Percentiles rank a stretch among this genome's conserved stretches.
These are phyloP conservation scores for Cotesia glomerata DNA, from an alignment of 1,140 invertebrate species.

Conservation along the genomic window DNA sequence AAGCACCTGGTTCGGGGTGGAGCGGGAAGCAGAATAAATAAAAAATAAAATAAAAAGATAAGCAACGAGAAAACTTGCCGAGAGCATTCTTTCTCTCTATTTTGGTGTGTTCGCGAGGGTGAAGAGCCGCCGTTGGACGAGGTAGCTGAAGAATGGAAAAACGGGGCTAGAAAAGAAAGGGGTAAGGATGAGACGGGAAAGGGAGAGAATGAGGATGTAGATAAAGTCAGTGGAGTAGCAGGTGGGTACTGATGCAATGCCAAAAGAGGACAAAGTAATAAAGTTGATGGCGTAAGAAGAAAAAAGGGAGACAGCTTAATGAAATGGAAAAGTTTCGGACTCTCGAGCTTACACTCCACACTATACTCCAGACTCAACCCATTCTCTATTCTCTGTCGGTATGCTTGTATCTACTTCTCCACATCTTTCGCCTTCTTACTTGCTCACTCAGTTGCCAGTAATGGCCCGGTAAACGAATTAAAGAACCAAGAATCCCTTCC, in stretches of 20 bases:
- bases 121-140: not conserved
- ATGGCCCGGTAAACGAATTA: conserved; percentile 54
- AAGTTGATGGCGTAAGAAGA: conserved; percentile 47
- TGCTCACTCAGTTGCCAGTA: conserved; percentile 29
- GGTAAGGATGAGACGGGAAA: not conserved
- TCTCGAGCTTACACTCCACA: conserved; percentile 20
- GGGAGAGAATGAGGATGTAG: conserved; percentile 4
- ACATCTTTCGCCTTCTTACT: not conserved
- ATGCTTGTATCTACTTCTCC: not conserved
- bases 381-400: conserved; percentile 22
- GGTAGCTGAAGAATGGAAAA: conserved; percentile 5
- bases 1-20: not conserved
- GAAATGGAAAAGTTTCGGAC: conserved; percentile 56
- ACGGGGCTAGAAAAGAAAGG: not conserved
- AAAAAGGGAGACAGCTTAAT: conserved; percentile 46
- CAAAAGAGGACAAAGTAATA: conserved; percentile 52
- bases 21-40: not conserved
- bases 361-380: not conserved
- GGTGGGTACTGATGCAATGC: conserved; percentile 27
- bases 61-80: not conserved
- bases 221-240: conserved; percentile 14
- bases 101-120: conserved; percentile 9
- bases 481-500: conserved; percentile 47
- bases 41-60: not conserved
- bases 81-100: not conserved